Base-by-base conservation (phyloP, 2,113 vertebrate genomes). In the Prionailurus bengalensis region DNA sequence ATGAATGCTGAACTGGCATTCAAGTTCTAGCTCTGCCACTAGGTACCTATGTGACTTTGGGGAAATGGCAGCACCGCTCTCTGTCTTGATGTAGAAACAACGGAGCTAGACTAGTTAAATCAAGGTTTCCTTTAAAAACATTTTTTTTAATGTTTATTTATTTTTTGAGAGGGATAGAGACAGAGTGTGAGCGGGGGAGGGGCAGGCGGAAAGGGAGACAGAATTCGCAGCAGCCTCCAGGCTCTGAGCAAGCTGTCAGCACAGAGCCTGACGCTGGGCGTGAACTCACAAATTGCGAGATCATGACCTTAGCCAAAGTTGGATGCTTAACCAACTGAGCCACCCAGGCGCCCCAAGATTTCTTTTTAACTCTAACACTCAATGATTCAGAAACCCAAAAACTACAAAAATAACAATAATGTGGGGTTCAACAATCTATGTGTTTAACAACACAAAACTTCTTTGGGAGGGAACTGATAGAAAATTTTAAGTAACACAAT, bases 401-500 rank as follows among this genome's bases (percentile, higher is more conserved):
- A 95, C n/a, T 19, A 55, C 33, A 84, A 76, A 3, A 87, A 65
- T 16, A 76, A 96, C 42, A 93, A 86, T 91, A 87, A 97, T 31
- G 42, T 19, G 11, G 17, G 31, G 31, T 74, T 96, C 58, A 85
- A 89, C 61, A 82, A 66, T 39, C 33, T 45, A 39, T 14, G 3
- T 88, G 51, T 87, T 92, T 79, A 97, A 76, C 16, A 58, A 85
- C 21, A 86, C 17, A 83, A 85, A 95, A 92, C 36, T 73, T 85
- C 51, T 63, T 7, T 58, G 36, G 16, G n/a, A 89, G 4, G 17
- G 13, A 79, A 95, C 0, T 70, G 19, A 83, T 51, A 65, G 6
- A 96, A 94, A 93, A 80, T n/a, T 58, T 93, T 88, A 83, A 95
- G 78, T 53, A 89, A 94, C 42, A 80, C 5, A 95, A 66, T 83